These are phyloP conservation scores for Syngnathus floridae DNA, from an alignment of 2,113 vertebrate genomes.

Conservation along the genomic window DNA sequence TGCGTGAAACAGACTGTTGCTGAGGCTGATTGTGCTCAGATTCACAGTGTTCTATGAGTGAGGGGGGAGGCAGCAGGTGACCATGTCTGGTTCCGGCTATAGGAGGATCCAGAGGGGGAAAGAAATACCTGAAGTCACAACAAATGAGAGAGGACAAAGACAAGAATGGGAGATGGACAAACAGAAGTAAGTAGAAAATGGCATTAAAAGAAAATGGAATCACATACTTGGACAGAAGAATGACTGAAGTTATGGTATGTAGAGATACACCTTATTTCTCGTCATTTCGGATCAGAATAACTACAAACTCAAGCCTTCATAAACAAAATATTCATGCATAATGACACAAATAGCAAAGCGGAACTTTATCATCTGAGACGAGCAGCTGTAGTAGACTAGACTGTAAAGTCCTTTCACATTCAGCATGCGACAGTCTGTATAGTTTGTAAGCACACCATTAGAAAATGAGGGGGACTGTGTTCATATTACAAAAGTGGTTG, in stretches of 20 bases:
- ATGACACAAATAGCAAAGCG: constrained; percentile 39
- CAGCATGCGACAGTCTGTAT: constrained; percentile 98
- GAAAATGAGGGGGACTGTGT: constrained; percentile 56
- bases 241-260: no score
- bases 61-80: constrained; percentile 86
- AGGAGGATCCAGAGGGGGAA: constrained; percentile 88
- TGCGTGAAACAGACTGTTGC: constrained; percentile 69
- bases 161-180: constrained; percentile 33
- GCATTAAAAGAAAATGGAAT: constrained; percentile 2
- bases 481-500: neutral
- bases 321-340: neutral
- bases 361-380: neutral
- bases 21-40: constrained; percentile 78
- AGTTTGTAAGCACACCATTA: constrained; percentile 70
- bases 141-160: constrained; percentile 67
- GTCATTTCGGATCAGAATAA: neutral
- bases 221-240: neutral
- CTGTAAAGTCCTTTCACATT: constrained; percentile 80
- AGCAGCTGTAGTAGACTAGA: constrained; percentile 78
- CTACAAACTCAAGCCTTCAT: neutral
- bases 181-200: constrained; percentile 4
- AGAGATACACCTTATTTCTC: neutral
- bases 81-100: constrained; percentile 84
- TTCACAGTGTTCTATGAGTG: constrained; percentile 85
- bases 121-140: constrained; percentile 90